phyloP scores from a whole-genome alignment of 2,113 vertebrate species.

The Balaeniceps rex region DNA sequence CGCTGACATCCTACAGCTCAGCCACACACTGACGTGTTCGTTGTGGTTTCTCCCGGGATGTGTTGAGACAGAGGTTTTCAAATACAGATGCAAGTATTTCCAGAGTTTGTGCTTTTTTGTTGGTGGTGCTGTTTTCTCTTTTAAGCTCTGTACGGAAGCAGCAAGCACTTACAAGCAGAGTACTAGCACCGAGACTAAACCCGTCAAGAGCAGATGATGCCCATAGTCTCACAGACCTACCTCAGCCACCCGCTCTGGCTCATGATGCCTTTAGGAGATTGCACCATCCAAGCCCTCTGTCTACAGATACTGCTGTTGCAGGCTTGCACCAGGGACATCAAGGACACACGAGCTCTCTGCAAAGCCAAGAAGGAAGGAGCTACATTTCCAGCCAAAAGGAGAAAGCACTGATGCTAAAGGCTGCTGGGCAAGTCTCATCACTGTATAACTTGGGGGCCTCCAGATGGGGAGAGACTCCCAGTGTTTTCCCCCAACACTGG shows the following conservation, averaged over 20 bases:
- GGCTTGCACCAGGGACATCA: neutral
- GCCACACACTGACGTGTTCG: rapidly evolving
- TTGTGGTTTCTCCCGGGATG: neutral
- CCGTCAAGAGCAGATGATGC: neutral
- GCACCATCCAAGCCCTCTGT: neutral
- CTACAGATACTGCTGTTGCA: neutral
- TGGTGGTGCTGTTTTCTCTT: neutral
- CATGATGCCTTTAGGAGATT: neutral
- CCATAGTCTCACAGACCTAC: neutral
- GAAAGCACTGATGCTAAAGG: neutral
- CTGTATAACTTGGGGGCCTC: rapidly evolving
- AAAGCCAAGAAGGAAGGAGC: neutral
- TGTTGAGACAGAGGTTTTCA: neutral
- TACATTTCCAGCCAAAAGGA: neutral
- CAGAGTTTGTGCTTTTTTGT: neutral
- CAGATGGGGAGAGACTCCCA: neutral
- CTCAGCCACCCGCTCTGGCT: neutral
- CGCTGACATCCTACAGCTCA: neutral
- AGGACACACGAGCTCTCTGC: neutral
- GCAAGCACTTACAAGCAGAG: neutral
- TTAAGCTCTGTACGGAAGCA: neutral
- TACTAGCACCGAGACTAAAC: neutral
- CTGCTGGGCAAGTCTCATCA: neutral
- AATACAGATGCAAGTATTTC: neutral
- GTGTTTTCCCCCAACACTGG: neutral